Base-by-base conservation (phyloP, 2,113 vertebrate species). In the Bambusicola thoracicus region DNA sequence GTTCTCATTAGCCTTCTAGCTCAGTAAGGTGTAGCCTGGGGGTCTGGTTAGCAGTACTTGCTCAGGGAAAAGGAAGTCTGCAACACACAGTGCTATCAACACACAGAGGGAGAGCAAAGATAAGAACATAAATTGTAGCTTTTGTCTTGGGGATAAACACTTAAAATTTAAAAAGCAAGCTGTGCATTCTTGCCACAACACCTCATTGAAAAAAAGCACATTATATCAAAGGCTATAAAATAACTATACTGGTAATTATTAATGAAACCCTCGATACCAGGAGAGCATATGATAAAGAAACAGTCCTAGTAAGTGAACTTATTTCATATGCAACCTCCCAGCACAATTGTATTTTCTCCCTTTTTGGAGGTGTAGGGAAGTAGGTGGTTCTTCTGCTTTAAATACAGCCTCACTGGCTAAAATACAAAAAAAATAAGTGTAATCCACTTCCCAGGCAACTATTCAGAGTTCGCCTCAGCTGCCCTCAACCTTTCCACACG, bases 381-480 rank as follows among this genome's bases (percentile, higher is more conserved):
- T 18, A 38, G 25, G 10, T 19, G 36, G 53, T 53, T 20, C 41
- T 79, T 87, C 34, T 51, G 46, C 40, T 70, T 84, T 62, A 59
- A 49, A 53, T 10, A 53, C 51, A 67, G 20, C n/a, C 16, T 53
- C 53, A 44, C 11, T 46, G 19, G 15, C 38, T 79, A 51, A 44
- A 59, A n/a, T 1, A 4, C 36, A 44, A 61, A 6, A 38, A 48
- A n/a, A 56, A 51, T 25, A 44, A 24, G 27, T 19, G 24, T 13
- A 85, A 74, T 58, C 73, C 48, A 34, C 13, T 58, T 24, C 8
- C 15, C 75, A 76, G 24, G 34, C 46, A 92, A 40, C 3, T 1
- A 43, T 34, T 32, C 68, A 76, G 68, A 78, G 85, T 22, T 94
- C 85, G 85, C 78, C 46, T 70, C 79, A 46, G 25, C 82, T n/a